Conservation (phyloP, 37 sponge, comb jelly and placozoan species). For the Cliona cf. orientalis region DNA sequence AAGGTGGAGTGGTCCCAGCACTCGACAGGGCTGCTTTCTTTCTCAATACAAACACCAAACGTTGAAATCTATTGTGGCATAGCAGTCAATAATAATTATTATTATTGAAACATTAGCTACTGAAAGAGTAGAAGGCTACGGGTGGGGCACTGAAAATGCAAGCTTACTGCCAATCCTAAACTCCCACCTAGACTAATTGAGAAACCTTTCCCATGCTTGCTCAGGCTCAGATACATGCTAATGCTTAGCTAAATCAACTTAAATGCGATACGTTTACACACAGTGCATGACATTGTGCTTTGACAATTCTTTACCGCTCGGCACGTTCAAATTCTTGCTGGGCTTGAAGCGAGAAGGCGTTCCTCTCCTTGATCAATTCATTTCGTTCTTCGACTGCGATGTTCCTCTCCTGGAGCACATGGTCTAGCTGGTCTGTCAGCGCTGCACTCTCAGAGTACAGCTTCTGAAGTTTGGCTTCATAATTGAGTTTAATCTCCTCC, state of each 20-base stretch:
- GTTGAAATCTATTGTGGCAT: no score
- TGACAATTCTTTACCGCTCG: constrained; percentile 16
- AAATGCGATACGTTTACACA: background rate
- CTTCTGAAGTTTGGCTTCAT: constrained; percentile 24
- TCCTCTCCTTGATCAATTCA: constrained; percentile 33
- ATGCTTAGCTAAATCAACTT: background rate
- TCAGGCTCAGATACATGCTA: no score
- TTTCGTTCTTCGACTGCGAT: constrained; percentile 39
- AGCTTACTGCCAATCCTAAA: no score
- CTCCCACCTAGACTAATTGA: no score
- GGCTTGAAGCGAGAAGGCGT: background rate
- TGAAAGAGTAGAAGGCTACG: no score
- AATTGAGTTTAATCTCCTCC: constrained; percentile 41
- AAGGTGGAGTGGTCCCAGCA: no score
- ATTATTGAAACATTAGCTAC: no score
- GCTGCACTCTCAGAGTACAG: background rate
- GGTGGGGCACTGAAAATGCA: no score
- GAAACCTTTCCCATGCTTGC: no score
- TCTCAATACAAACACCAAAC: no score
- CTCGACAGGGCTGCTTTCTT: no score
- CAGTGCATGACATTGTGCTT: background rate
- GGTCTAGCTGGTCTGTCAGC: constrained; percentile 10
- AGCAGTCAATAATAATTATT: no score
- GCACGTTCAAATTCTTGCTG: constrained; percentile 55
- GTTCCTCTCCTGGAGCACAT: constrained; percentile 42